Evolutionary conservation across 1,140 invertebrate species (phyloP).

Genomic region (Neodiprion lecontei): DNA sequence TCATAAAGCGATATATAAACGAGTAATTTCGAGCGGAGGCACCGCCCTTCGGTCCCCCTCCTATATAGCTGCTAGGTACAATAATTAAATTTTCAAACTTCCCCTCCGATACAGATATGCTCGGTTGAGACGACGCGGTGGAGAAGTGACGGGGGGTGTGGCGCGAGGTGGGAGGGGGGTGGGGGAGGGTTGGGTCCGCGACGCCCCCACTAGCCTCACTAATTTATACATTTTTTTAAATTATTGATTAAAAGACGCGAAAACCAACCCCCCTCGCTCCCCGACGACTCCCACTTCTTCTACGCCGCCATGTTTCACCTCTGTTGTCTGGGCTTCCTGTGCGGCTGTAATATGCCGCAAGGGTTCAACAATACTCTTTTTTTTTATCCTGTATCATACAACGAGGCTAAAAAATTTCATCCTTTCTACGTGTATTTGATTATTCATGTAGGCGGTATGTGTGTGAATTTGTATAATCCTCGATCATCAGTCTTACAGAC

Average conservation of each 20-base stretch:
- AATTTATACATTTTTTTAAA: conserved; percentile 7
- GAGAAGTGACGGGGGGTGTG: not conserved
- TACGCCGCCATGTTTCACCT: not conserved
- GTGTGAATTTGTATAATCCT: too few species aligned
- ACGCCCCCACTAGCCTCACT: not conserved
- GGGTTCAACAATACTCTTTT: too few species aligned
- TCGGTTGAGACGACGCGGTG: not conserved
- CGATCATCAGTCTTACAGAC: too few species aligned
- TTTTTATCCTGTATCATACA: too few species aligned
- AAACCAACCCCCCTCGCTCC: not conserved
- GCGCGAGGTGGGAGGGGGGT: not conserved
- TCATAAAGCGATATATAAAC: not conserved
- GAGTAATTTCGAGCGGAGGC: conserved; percentile 1
- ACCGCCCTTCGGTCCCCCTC: not conserved
- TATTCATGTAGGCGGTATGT: too few species aligned
- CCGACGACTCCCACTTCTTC: not conserved
- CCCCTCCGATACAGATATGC: not conserved
- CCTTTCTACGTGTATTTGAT: too few species aligned
- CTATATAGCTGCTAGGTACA: not conserved
- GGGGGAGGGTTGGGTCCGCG: not conserved
- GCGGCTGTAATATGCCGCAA: too few species aligned
- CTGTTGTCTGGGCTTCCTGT: not conserved
- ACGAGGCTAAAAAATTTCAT: too few species aligned
- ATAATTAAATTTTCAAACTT: conserved; percentile 8
- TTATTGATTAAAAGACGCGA: conserved; percentile 4